Evolutionary conservation across 2,113 vertebrate species (phyloP).

Genomic region (Lynx canadensis): DNA sequence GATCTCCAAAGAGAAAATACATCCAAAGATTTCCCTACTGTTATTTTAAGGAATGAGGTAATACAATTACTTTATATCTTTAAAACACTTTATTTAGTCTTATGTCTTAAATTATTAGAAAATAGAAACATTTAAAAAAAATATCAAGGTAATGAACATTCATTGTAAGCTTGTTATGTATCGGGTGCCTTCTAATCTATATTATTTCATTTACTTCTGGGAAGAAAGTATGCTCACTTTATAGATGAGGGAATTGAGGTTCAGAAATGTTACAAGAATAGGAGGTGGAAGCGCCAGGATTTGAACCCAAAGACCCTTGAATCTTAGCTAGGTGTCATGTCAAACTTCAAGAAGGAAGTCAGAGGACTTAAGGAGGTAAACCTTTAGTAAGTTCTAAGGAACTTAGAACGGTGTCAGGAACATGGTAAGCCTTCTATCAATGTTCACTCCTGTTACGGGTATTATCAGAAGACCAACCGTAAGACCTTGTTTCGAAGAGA

Average conservation of each 20-base stretch:
- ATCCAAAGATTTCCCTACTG: background rate
- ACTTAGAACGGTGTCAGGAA: background rate
- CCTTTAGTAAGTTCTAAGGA: background rate
- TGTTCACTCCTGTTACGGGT: background rate
- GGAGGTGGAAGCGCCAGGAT: background rate
- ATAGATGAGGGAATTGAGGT: background rate
- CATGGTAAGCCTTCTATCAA: background rate
- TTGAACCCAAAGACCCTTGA: background rate
- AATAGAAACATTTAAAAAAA: conserved; percentile 10
- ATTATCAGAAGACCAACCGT: background rate
- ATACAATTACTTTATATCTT: background rate
- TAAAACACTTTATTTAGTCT: background rate
- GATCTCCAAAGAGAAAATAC: background rate
- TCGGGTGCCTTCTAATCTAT: background rate
- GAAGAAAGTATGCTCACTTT: background rate
- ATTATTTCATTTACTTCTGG: background rate
- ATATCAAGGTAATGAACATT: background rate
- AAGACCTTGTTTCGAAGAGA: background rate
- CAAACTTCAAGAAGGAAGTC: background rate
- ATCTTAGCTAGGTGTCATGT: background rate
- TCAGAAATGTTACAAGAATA: background rate
- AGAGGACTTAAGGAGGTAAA: conserved; percentile 12
- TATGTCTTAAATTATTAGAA: background rate
- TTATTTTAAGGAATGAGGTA: background rate
- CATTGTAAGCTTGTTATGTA: background rate